phyloP scores from a whole-genome alignment of 2,797 vertebrate genomes.

The Poecilia picta region DNA sequence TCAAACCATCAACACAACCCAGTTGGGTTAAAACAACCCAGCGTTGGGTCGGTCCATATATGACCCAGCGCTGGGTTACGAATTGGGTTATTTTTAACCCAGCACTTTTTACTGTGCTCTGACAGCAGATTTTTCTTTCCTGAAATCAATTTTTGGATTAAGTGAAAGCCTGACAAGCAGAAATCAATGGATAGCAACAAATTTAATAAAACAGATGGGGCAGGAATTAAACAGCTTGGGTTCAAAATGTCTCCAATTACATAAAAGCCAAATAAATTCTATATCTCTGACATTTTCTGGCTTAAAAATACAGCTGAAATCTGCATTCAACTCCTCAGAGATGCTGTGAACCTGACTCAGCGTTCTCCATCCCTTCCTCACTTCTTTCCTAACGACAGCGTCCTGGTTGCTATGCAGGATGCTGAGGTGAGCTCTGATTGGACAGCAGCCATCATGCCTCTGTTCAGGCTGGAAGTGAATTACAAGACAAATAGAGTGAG shows the following conservation, averaged over 20 bases:
- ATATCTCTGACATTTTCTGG: too few relatives aligned
- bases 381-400: conserved; percentile 47
- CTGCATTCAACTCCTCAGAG: conserved; percentile 8
- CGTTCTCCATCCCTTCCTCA: conserved; percentile 10
- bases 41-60: too few relatives aligned
- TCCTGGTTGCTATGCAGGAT: conserved; percentile 56
- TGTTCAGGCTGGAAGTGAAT: conserved; percentile 28
- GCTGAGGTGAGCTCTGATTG: conserved; percentile 46
- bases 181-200: background rate
- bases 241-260: background rate
- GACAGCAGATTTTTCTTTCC: background rate
- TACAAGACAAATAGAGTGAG: conserved; percentile 8
- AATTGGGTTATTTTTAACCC: too few relatives aligned
- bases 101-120: too few relatives aligned
- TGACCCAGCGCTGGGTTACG: too few relatives aligned
- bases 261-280: conserved; percentile 1
- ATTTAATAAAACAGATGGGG: background rate
- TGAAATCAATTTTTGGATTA: background rate
- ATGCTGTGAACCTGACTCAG: conserved; percentile 29
- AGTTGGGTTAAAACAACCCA: too few relatives aligned
- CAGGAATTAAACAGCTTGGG: background rate
- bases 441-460: conserved; percentile 14
- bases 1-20: too few relatives aligned
- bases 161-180: background rate
- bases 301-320: background rate